Conservation (phyloP, 2,113 vertebrate genomes). For the Toxostoma redivivum region DNA sequence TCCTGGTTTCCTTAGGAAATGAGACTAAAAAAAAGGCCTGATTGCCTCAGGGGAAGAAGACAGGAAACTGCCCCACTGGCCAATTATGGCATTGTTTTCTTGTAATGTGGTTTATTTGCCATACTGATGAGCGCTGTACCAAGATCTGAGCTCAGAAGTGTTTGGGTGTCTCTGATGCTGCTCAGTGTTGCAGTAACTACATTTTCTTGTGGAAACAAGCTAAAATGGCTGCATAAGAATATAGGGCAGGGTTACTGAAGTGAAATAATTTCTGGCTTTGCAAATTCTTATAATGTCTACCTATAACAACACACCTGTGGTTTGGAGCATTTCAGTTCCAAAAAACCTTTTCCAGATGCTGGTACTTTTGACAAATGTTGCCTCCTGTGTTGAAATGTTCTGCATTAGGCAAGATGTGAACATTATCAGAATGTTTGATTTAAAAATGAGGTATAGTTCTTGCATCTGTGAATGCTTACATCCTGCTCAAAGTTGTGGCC, state of each 20-base stretch:
- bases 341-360: conserved; percentile 28
- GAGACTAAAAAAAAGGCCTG: conserved; percentile 25
- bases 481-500: background rate
- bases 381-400: background rate
- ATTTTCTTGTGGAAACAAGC: background rate
- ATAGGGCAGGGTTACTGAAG: background rate
- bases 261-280: background rate
- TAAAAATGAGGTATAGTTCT: background rate
- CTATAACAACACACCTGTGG: background rate
- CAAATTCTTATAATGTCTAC: background rate
- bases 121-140: background rate
- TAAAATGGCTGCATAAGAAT: background rate
- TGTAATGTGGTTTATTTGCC: conserved; percentile 20
- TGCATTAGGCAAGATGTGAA: background rate
- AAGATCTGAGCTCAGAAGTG: background rate
- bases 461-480: background rate
- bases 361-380: background rate
- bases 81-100: conserved; percentile 60
- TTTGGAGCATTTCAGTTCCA: background rate
- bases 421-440: background rate
- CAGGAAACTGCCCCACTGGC: conserved; percentile 50
- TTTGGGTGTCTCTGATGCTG: background rate
- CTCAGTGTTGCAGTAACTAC: background rate
- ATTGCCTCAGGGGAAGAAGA: conserved; percentile 56
- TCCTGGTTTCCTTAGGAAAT: conserved; percentile 62